Base-by-base conservation (phyloP, 2,113 vertebrate genomes). In the Campylomormyrus tamandua region DNA sequence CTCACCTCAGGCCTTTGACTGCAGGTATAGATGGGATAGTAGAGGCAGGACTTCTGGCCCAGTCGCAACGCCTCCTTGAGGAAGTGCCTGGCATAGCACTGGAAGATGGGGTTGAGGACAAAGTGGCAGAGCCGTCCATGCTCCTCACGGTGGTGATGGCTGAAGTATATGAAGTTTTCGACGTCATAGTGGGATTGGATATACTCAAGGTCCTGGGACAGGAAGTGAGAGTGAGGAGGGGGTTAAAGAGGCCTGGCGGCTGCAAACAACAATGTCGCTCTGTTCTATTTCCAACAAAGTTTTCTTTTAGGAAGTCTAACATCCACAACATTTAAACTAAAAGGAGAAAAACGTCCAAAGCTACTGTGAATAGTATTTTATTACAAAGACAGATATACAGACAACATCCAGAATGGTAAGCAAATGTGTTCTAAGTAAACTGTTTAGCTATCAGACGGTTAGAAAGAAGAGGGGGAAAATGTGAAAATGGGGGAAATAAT, bases 141-240 rank as follows among this genome's bases (percentile, higher is more conserved):
- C 80, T 99, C 98, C 62, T 98, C 95, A 0, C 58, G 92, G 92
- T 95, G 91, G 91, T 98, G 93, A 35, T 96, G 92, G 92, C 92
- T 95, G 92, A 97, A 98, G 91, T 97, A 93, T 93, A 99, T 96
- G 92, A 99, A 99, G 91, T 96, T 96, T 92, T 99, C 98, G 0
- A 98, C 95, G 93, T 97, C 96, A 94, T 97, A 99, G 93, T 96
- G 97, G 4, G 97, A 95, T 0, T 93, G 95, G 70, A 99, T 94
- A 91, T 96, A 99, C 86, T 98, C 96, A 0, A 96, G 89, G 74
- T 99, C 96, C 98, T 99, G 92, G 39, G 24, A 83, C 39, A 56
- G 52, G 90, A 45, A 88, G 24, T 90, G 45, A 45, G 21, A 24
- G 46, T 15, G 5, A 11, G 56, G 6, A 48, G 85, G 50, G 3